A percentile compares a stretch with the other conserved stretches of the same genome.
Evolutionary conservation across 2,888 invertebrate species (phyloP).

Genomic region (Autographa pulchrina): DNA sequence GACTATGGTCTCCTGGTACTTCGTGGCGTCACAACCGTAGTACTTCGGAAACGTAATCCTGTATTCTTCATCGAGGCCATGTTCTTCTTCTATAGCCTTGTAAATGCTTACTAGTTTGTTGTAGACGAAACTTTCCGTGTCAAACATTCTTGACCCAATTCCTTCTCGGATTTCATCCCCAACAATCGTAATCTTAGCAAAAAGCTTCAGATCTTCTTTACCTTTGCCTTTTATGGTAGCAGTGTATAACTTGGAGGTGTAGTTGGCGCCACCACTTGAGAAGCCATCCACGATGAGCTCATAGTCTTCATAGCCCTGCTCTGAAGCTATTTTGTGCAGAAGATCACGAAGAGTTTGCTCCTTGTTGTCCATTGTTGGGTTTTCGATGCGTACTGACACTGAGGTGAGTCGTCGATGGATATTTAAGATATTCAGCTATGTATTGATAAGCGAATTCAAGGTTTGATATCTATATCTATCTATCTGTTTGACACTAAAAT

Average conservation of each 20-base stretch:
- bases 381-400: slow-evolving; percentile 7
- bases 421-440: not conserved
- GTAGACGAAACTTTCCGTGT: slow-evolving; percentile 43
- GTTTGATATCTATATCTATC: slow-evolving; percentile 1
- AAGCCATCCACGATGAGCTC: slow-evolving; percentile 31
- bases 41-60: slow-evolving; percentile 42
- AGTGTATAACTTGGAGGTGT: slow-evolving; percentile 39
- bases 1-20: slow-evolving; percentile 45
- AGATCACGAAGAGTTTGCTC: slow-evolving; percentile 15
- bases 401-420: not conserved
- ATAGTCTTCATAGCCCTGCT: slow-evolving; percentile 25
- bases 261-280: slow-evolving; percentile 48
- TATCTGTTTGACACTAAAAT: not conserved
- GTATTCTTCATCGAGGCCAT: slow-evolving; percentile 35
- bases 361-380: slow-evolving; percentile 25
- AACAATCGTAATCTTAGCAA: slow-evolving; percentile 39
- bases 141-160: slow-evolving; percentile 14
- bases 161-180: slow-evolving; percentile 28
- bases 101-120: slow-evolving; percentile 32
- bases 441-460: slow-evolving; percentile 3
- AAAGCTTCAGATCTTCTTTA: slow-evolving; percentile 36
- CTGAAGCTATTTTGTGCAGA: slow-evolving; percentile 34
- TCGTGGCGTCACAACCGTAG: slow-evolving; percentile 37
- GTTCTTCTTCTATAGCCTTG: slow-evolving; percentile 31
- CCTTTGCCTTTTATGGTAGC: slow-evolving; percentile 16